Conservation (phyloP, 2,888 invertebrate genomes). For the Drosophila phalerata region DNA sequence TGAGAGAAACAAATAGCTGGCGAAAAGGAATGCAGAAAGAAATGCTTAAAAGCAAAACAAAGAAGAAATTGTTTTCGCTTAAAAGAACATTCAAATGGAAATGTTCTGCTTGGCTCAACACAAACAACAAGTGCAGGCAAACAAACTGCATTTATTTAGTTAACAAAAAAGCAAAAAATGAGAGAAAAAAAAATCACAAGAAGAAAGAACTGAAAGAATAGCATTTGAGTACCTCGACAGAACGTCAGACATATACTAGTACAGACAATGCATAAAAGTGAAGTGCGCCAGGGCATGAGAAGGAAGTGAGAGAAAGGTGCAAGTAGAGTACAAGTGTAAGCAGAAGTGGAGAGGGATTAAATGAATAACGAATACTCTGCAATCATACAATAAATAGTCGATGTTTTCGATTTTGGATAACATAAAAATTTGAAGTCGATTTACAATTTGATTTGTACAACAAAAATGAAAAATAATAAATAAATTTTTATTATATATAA, state of each 20-base stretch:
- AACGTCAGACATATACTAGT: constrained; percentile 54
- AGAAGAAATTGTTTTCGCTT: constrained; percentile 82
- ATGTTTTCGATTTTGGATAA: background rate
- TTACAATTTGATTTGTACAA: no score
- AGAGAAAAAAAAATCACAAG: constrained; percentile 34
- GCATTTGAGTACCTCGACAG: constrained; percentile 73
- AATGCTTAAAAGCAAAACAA: constrained; percentile 74
- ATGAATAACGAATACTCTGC: background rate
- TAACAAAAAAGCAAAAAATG: constrained; percentile 52
- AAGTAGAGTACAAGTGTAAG: constrained; percentile 43
- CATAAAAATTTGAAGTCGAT: no score
- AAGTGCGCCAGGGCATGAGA: constrained; percentile 62
- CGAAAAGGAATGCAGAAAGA: constrained; percentile 44
- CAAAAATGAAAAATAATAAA: no score
- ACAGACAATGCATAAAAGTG: constrained; percentile 81
- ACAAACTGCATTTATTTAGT: constrained; percentile 79
- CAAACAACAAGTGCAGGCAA: constrained; percentile 78
- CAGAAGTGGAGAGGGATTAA: background rate
- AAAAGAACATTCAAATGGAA: constrained; percentile 82
- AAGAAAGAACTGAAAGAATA: constrained; percentile 58
- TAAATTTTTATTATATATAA: no score
- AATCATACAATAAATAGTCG: background rate
- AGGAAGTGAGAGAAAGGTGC: constrained; percentile 26
- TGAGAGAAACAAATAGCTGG: constrained; percentile 44
- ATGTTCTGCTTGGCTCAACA: constrained; percentile 82